A percentile compares a stretch with the other conserved stretches of the same genome.
These are phyloP conservation scores for Molorchus minor DNA, from an alignment of 2,888 invertebrate genomes.

Conservation along the genomic window DNA sequence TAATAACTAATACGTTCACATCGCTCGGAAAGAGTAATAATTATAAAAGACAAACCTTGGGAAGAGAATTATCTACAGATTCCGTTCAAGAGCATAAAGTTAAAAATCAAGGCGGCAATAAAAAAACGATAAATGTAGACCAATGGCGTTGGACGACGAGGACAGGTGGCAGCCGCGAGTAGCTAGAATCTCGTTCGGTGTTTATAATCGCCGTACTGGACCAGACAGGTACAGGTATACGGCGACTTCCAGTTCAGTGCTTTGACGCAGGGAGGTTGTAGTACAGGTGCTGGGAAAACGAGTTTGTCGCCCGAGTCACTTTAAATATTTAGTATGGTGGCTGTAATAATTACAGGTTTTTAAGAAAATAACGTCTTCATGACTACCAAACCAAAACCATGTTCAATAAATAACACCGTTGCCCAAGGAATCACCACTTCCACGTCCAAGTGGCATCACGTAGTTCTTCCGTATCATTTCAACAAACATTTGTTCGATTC, in stretches of 20 bases:
- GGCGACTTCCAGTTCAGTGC: conserved; percentile 35
- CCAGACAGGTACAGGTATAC: conserved; percentile 42
- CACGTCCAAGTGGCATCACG: no score
- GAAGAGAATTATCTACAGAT: conserved; percentile 42
- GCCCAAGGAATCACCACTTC: no score
- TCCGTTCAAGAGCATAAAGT: conserved; percentile 46
- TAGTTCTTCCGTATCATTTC: no score
- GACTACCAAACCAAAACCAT: no score
- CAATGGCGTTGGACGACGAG: conserved; percentile 58
- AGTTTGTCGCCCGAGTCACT: not conserved
- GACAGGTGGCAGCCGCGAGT: conserved; percentile 61
- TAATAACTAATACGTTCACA: conserved; percentile 15
- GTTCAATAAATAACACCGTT: no score
- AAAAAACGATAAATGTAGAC: conserved; percentile 59
- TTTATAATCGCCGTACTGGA: conserved; percentile 56
- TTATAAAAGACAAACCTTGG: conserved; percentile 37
- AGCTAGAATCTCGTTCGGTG: conserved; percentile 58
- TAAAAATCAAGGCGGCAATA: conserved; percentile 46
- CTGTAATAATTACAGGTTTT: no score
- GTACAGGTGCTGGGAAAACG: conserved; percentile 16
- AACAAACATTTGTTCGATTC: no score
- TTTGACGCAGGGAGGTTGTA: conserved; percentile 8
- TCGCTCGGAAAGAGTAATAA: conserved; percentile 22
- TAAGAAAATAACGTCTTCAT: no score
- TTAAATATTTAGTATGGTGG: no score